Percentiles rank a stretch among this genome's conserved stretches.
phyloP scores from a whole-genome alignment of 2,113 vertebrate genomes.

The Pholis gunnellus region DNA sequence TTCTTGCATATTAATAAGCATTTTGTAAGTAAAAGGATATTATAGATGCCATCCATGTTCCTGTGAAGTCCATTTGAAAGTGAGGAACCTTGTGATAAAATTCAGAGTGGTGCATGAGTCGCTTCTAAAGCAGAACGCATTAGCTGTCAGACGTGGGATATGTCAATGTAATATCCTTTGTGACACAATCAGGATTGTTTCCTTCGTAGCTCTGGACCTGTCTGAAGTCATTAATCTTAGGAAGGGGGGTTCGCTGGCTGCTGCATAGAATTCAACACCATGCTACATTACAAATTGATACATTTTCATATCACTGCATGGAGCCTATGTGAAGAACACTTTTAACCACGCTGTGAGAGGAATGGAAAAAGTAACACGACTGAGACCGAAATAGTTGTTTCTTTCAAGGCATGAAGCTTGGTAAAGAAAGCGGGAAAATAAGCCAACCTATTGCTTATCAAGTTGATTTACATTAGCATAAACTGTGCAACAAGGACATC shows the following conservation, averaged over 20 bases:
- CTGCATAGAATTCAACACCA: conserved; percentile 73
- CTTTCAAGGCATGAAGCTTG: background rate
- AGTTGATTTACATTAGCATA: background rate
- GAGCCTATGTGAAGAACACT: conserved; percentile 55
- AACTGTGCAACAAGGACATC: background rate
- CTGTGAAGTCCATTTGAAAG: conserved; percentile 57
- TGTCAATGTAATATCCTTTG: conserved; percentile 85
- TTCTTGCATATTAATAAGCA: background rate
- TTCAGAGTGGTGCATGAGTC: conserved; percentile 65
- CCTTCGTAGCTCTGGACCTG: conserved; percentile 80
- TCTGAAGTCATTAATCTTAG: conserved; percentile 84
- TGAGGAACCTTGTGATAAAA: conserved; percentile 61
- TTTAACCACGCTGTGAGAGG: conserved; percentile 25
- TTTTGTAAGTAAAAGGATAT: conserved; percentile 14
- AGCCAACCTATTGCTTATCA: background rate
- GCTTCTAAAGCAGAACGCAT: conserved; percentile 80
- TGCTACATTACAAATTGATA: conserved; percentile 79
- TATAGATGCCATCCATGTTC: conserved; percentile 33
- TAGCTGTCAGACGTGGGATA: conserved; percentile 80
- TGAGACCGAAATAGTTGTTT: conserved; percentile 7
- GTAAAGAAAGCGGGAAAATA: background rate
- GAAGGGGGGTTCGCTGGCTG: conserved; percentile 70
- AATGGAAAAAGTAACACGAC: conserved; percentile 31
- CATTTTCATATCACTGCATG: conserved; percentile 72
- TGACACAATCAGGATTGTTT: conserved; percentile 85